These are phyloP conservation scores for Anoura caudifer DNA, from an alignment of 2,113 vertebrate genomes.

Conservation along the genomic window DNA sequence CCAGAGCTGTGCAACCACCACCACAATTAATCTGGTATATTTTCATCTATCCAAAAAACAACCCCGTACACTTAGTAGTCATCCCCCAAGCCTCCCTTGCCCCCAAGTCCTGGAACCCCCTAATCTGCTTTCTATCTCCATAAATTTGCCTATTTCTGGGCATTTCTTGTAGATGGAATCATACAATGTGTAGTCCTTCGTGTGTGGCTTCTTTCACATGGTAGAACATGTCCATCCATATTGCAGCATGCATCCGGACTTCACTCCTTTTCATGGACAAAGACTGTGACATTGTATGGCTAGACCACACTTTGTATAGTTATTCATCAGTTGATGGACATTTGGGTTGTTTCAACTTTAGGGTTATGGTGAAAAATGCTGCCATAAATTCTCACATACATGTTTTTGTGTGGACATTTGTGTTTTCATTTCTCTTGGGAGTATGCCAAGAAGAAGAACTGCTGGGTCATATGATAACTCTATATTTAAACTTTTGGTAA, in stretches of 20 bases:
- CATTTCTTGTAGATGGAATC: not conserved
- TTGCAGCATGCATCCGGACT: not conserved
- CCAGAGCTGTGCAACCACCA: not conserved
- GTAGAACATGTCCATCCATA: not conserved
- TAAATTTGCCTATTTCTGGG: not conserved
- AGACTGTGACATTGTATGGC: not conserved
- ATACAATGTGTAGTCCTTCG: not conserved
- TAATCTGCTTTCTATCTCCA: not conserved
- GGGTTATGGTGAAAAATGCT: not conserved
- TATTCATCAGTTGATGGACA: not conserved
- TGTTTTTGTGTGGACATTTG: not conserved
- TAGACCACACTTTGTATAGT: not conserved
- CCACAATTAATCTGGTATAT: not conserved
- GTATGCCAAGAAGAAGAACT: not conserved
- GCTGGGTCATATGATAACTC: not conserved
- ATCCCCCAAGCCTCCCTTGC: not conserved
- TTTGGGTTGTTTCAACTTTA: not conserved
- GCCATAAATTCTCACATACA: not conserved
- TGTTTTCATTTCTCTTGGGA: conserved; percentile 8
- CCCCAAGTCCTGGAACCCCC: not conserved
- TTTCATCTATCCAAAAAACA: not conserved
- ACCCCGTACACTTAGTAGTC: not conserved
- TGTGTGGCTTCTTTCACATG: not conserved
- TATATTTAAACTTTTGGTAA: not conserved
- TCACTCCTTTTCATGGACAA: not conserved